Percentiles rank a stretch among this genome's conserved stretches.
Conservation (phyloP, 2,888 invertebrate species). For the Tenthredo scrophulariae region DNA sequence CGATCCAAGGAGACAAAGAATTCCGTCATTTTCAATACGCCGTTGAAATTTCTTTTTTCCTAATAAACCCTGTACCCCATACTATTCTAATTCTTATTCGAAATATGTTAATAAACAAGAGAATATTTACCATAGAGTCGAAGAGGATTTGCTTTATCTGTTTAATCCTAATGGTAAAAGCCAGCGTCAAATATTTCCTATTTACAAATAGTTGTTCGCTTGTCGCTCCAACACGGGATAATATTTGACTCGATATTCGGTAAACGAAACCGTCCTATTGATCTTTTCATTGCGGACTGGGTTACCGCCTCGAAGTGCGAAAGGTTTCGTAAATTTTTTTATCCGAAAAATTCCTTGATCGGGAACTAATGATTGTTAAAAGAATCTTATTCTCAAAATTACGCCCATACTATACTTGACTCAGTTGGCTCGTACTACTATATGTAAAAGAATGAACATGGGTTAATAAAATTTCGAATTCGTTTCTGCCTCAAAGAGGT, state of each 20-base stretch:
- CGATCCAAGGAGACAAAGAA: background rate
- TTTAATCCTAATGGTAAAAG: slow-evolving; percentile 22
- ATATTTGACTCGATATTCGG: slow-evolving; percentile 35
- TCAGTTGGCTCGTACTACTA: background rate
- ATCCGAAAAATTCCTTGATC: background rate
- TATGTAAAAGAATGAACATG: background rate
- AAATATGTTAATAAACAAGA: background rate
- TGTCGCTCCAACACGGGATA: slow-evolving; percentile 21
- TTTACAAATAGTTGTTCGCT: slow-evolving; percentile 42
- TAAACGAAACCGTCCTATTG: slow-evolving; percentile 28
- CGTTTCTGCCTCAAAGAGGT: slow-evolving; percentile 16
- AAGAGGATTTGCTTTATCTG: slow-evolving; percentile 25
- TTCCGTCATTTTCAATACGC: background rate
- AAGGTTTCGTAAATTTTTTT: background rate
- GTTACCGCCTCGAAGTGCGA: background rate
- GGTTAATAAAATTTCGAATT: slow-evolving; percentile 12
- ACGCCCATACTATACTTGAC: background rate
- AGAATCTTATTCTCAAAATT: background rate
- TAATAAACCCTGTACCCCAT: background rate
- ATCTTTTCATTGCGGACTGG: slow-evolving; percentile 19
- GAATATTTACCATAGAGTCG: slow-evolving; percentile 16
- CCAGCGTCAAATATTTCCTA: slow-evolving; percentile 24
- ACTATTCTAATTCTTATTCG: background rate
- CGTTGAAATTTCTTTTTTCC: background rate
- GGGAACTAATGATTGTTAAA: background rate